Conservation (phyloP, 2,888 invertebrate genomes). For the Rotaria macrura region DNA sequence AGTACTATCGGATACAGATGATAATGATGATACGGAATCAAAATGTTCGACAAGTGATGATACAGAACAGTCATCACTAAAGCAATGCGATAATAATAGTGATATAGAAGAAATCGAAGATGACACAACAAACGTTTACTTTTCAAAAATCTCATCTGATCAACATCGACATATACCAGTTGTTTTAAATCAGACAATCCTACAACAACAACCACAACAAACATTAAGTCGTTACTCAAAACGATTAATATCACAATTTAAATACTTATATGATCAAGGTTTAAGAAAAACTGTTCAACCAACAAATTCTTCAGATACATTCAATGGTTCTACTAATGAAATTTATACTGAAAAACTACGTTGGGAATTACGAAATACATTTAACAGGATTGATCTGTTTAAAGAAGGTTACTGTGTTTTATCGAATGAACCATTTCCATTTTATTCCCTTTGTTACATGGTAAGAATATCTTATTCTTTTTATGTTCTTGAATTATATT, state of each 20-base stretch:
- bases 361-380: conserved; percentile 7
- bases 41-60: conserved; percentile 1
- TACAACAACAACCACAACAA: neutral
- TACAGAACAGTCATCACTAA: neutral
- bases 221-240: neutral
- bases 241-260: neutral
- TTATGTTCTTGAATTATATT: too few species aligned
- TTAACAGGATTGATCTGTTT: neutral
- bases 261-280: neutral
- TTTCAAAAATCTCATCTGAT: neutral
- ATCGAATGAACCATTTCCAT: conserved; percentile 12
- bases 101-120: neutral
- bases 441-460: conserved; percentile 9
- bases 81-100: neutral
- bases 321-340: neutral
- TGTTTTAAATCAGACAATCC: neutral
- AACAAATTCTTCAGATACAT: neutral
- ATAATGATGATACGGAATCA: neutral
- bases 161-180: neutral
- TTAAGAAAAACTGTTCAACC: neutral
- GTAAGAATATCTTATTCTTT: neutral
- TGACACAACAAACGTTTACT: neutral
- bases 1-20: neutral
- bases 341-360: neutral
- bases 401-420: conserved; percentile 19